Conservation (phyloP, 2,888 invertebrate species). For the Pristionchus maxplancki region DNA sequence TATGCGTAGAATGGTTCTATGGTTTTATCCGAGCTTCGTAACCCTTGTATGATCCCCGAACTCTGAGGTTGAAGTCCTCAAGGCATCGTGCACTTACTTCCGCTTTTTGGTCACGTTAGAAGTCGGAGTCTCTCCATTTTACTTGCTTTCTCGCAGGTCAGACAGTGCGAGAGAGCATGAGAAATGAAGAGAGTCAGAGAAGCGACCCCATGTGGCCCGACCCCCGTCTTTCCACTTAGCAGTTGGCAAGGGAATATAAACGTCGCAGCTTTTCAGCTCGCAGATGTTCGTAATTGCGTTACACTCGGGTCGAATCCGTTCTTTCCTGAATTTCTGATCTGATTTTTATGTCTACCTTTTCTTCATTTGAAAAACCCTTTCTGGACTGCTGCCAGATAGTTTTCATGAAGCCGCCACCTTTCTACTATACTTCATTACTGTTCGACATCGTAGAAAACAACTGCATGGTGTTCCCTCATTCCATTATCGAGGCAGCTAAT, state of each 20-base stretch:
- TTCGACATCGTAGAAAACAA: background rate
- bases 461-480: background rate
- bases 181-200: background rate
- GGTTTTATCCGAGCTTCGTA: too few relatives aligned
- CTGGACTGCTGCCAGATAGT: too few relatives aligned
- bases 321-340: too few relatives aligned
- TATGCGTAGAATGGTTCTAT: too few relatives aligned
- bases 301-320: background rate
- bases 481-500: background rate
- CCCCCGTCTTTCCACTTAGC: slow-evolving; percentile 1
- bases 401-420: too few relatives aligned
- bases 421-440: too few relatives aligned
- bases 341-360: too few relatives aligned
- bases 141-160: background rate
- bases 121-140: background rate
- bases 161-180: background rate
- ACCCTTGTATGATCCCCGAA: too few relatives aligned
- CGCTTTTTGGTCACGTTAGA: background rate
- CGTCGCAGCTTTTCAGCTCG: background rate
- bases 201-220: background rate
- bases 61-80: too few relatives aligned
- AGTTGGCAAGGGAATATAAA: background rate
- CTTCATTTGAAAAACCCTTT: too few relatives aligned
- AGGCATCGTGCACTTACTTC: background rate
- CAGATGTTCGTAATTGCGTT: slow-evolving; percentile 33